These are phyloP conservation scores for Blera fallax DNA, from an alignment of 2,888 invertebrate genomes.

Conservation along the genomic window DNA sequence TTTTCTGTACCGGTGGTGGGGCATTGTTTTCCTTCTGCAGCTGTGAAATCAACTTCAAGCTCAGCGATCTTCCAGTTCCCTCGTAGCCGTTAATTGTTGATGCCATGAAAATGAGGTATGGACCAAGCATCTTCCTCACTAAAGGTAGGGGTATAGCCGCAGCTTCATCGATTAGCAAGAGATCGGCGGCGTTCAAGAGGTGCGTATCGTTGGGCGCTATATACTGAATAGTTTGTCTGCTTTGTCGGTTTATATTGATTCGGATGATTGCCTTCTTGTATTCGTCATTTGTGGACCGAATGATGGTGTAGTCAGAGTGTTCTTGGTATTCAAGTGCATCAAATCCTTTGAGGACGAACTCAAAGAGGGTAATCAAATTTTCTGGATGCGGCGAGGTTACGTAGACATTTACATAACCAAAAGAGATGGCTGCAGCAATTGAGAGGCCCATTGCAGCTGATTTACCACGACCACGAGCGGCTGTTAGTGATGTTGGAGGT, in stretches of 20 bases:
- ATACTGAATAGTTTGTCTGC: constrained; percentile 98
- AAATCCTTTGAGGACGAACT: constrained; percentile 97
- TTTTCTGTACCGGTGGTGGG: constrained; percentile 83
- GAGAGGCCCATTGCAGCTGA: constrained; percentile 98
- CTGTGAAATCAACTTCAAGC: constrained; percentile 96
- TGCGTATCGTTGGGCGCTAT: constrained; percentile 96
- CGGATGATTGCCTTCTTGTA: constrained; percentile 97
- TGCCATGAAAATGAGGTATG: constrained; percentile 96
- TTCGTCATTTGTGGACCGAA: constrained; percentile 97
- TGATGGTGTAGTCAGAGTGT: constrained; percentile 96
- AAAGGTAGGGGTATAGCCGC: constrained; percentile 98
- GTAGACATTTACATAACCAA: constrained; percentile 93
- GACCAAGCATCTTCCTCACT: constrained; percentile 93
- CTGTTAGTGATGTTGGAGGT: constrained; percentile 96
- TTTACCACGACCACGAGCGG: constrained; percentile 98
- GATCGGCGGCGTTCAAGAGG: constrained; percentile 94
- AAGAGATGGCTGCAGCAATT: constrained; percentile 92
- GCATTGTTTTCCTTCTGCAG: constrained; percentile 86
- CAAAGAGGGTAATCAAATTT: constrained; percentile 98
- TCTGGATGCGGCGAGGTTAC: constrained; percentile 99
- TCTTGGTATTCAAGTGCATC: constrained; percentile 97
- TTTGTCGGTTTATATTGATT: constrained; percentile 94
- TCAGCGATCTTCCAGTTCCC: constrained; percentile 97
- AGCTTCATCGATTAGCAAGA: constrained; percentile 98
- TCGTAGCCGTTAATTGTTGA: constrained; percentile 99